Evolutionary conservation across 1,140 invertebrate species (phyloP).

Genomic region (Anoplophora glabripennis): DNA sequence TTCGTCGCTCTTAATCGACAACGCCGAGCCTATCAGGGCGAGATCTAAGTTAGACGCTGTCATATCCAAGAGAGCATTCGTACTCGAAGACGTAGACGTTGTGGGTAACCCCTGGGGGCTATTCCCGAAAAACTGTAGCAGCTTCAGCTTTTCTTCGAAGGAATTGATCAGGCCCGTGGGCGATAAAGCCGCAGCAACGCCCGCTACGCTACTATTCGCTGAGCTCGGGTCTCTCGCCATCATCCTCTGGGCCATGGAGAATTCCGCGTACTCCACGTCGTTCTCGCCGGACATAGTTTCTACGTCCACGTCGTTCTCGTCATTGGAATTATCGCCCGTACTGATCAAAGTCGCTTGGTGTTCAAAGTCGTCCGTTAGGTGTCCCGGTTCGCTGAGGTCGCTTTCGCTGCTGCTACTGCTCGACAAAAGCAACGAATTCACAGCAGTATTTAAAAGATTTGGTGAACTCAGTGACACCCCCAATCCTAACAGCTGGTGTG

Average conservation of each 20-base stretch:
- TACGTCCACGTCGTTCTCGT: constrained; percentile 52
- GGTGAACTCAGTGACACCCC: constrained; percentile 46
- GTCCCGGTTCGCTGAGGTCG: constrained; percentile 68
- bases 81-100: constrained; percentile 1
- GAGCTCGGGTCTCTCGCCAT: constrained; percentile 36
- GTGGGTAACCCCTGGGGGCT: neutral
- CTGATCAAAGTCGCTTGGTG: constrained; percentile 49
- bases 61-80: constrained; percentile 18
- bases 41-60: constrained; percentile 26
- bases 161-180: constrained; percentile 23
- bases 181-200: constrained; percentile 29
- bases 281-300: constrained; percentile 85
- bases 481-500: constrained; percentile 35
- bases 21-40: constrained; percentile 18
- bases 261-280: constrained; percentile 70
- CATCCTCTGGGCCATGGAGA: constrained; percentile 51
- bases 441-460: constrained; percentile 44
- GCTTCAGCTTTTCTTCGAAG: constrained; percentile 41
- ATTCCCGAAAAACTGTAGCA: constrained; percentile 37
- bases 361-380: constrained; percentile 57
- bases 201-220: constrained; percentile 19
- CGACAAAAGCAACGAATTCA: constrained; percentile 45
- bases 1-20: constrained; percentile 9
- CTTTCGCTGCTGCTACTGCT: constrained; percentile 53
- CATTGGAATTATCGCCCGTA: constrained; percentile 47